Evolutionary conservation across 2,888 invertebrate species (phyloP).

Genomic region (Hydriomena furcata): DNA sequence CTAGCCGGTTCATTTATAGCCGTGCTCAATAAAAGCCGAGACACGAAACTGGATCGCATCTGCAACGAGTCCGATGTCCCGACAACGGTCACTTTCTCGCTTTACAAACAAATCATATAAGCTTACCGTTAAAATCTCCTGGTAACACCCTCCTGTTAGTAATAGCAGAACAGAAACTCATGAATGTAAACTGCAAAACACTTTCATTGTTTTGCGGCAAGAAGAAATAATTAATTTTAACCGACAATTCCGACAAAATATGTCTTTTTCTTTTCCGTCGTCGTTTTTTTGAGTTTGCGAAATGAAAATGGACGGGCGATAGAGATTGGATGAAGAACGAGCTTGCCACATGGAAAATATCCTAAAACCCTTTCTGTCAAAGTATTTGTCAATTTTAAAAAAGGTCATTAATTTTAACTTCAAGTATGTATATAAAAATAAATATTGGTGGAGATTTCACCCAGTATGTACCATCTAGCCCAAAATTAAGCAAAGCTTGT

Average conservation of each 20-base stretch:
- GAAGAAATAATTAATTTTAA: constrained; percentile 49
- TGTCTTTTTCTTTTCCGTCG: constrained; percentile 65
- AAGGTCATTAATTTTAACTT: too few species aligned
- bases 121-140: constrained; percentile 66
- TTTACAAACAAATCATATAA: constrained; percentile 73
- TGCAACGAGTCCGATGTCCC: constrained; percentile 56
- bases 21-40: constrained; percentile 58
- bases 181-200: constrained; percentile 51
- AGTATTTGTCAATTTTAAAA: too few species aligned
- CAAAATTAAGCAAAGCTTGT: too few species aligned
- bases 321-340: background rate
- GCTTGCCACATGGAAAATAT: constrained; percentile 1
- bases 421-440: too few species aligned
- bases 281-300: constrained; percentile 75
- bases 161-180: constrained; percentile 52
- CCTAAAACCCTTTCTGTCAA: too few species aligned
- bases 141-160: constrained; percentile 44
- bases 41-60: constrained; percentile 73
- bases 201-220: constrained; percentile 67
- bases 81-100: constrained; percentile 79
- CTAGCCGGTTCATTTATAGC: constrained; percentile 68
- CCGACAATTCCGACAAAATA: constrained; percentile 56
- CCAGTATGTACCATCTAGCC: too few species aligned
- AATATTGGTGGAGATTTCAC: too few species aligned
- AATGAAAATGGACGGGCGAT: constrained; percentile 74